A percentile compares a stretch with the other conserved stretches of the same genome.
phyloP scores from a whole-genome alignment of 2,888 invertebrate species.

The Tupiocoris notatus region DNA sequence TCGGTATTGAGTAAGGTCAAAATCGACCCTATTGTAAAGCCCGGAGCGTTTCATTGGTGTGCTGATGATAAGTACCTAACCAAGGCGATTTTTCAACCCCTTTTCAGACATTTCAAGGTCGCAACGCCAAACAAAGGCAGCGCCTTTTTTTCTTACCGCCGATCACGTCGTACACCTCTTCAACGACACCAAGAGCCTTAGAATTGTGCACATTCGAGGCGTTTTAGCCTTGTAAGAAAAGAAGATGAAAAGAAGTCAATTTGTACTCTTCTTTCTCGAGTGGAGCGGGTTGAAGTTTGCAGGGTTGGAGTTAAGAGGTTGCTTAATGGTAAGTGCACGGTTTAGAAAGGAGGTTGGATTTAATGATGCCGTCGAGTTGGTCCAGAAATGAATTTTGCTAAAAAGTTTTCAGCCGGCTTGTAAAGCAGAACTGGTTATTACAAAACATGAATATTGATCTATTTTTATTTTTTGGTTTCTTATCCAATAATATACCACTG shows the following conservation, averaged over 20 bases:
- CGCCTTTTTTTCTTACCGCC: no score
- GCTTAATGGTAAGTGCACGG: neutral
- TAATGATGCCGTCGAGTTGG: neutral
- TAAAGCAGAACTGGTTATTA: neutral
- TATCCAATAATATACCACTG: neutral
- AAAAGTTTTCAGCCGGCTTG: neutral
- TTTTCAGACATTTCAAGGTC: no score
- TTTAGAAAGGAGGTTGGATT: neutral
- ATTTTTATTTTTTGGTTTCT: neutral
- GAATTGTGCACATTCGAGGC: no score
- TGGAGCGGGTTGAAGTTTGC: neutral
- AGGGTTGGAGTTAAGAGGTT: neutral
- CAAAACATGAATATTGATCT: neutral
- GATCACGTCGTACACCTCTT: no score
- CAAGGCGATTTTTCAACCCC: no score
- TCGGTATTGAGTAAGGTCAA: no score
- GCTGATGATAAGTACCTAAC: no score
- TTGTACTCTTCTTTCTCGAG: neutral
- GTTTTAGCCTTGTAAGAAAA: neutral
- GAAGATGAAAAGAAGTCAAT: neutral
- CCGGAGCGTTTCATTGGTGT: no score
- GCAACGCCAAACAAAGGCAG: no score
- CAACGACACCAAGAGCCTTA: no score
- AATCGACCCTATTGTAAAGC: no score
- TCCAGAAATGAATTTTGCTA: neutral